phyloP scores from a whole-genome alignment of 1,140 invertebrate genomes.

The Drosophila repletoides region DNA sequence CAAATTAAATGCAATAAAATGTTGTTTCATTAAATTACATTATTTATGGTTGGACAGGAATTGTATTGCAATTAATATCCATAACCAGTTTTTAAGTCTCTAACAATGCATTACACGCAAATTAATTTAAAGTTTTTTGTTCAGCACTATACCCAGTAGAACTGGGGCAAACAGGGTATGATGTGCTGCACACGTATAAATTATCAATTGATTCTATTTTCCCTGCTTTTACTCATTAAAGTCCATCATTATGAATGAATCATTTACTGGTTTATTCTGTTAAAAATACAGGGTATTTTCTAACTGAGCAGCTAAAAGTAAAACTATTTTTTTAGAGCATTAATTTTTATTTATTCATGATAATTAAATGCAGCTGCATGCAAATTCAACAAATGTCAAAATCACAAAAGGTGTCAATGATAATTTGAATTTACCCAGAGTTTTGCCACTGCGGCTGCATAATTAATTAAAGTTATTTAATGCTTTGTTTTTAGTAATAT shows the following conservation, averaged over 20 bases:
- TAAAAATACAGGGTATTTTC: no score
- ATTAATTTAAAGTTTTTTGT: constrained; percentile 46
- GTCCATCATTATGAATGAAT: no score
- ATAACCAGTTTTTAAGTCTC: constrained; percentile 15
- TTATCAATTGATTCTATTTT: no score
- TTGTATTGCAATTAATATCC: constrained; percentile 28
- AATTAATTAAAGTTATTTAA: constrained; percentile 6
- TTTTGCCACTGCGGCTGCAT: constrained; percentile 1
- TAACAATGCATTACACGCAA: constrained; percentile 39
- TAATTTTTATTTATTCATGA: constrained; percentile 18
- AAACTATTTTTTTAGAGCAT: neutral
- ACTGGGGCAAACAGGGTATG: no score
- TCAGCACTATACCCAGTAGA: no score
- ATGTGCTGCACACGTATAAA: no score
- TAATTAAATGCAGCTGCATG: constrained; percentile 48
- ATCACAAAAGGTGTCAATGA: constrained; percentile 7
- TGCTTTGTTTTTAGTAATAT: neutral
- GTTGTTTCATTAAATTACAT: neutral
- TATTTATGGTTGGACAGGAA: constrained; percentile 4
- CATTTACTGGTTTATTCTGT: no score
- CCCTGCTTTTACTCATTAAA: no score
- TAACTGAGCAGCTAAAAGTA: no score
- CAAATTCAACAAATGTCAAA: constrained; percentile 28
- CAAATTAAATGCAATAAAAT: constrained; percentile 1
- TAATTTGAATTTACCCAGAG: constrained; percentile 28